A percentile compares a stretch with the other conserved stretches of the same genome.
Conservation (phyloP, 2,797 vertebrate species). For the Phrynocephalus forsythii region DNA sequence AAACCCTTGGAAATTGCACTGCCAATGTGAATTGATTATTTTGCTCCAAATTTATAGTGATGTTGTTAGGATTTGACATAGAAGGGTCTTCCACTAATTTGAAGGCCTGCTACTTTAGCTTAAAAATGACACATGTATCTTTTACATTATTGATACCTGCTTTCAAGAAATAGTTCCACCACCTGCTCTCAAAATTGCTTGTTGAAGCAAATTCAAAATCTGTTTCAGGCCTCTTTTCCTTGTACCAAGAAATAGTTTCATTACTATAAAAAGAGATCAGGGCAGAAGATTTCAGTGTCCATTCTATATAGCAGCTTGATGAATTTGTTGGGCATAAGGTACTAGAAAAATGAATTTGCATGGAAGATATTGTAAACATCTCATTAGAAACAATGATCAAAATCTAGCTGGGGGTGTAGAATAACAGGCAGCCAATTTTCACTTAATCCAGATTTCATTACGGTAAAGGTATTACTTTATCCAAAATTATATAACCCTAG, state of each 20-base stretch:
- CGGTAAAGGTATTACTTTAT: not conserved
- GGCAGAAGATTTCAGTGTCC: not conserved
- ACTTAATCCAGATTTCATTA: not conserved
- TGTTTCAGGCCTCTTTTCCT: not conserved
- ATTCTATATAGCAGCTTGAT: not conserved
- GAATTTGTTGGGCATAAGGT: not conserved
- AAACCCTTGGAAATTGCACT: not conserved
- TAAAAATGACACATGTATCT: not conserved
- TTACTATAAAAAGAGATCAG: not conserved
- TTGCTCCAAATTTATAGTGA: not conserved
- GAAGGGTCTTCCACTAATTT: not conserved
- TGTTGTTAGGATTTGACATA: not conserved
- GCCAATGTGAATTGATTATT: not conserved
- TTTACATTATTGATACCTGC: not conserved
- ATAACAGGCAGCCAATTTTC: not conserved
- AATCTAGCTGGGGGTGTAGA: not conserved
- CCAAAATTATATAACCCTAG: slow-evolving; percentile 3
- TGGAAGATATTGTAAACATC: not conserved
- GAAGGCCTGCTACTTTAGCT: not conserved
- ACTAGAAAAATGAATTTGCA: not conserved
- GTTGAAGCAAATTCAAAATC: not conserved
- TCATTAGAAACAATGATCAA: not conserved
- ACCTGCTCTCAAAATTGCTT: not conserved
- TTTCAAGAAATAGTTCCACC: not conserved
- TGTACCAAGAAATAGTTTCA: not conserved